Percentiles rank a stretch among this genome's conserved stretches.
phyloP scores from a whole-genome alignment of 2,888 invertebrate genomes.

The Leuctra nigra region DNA sequence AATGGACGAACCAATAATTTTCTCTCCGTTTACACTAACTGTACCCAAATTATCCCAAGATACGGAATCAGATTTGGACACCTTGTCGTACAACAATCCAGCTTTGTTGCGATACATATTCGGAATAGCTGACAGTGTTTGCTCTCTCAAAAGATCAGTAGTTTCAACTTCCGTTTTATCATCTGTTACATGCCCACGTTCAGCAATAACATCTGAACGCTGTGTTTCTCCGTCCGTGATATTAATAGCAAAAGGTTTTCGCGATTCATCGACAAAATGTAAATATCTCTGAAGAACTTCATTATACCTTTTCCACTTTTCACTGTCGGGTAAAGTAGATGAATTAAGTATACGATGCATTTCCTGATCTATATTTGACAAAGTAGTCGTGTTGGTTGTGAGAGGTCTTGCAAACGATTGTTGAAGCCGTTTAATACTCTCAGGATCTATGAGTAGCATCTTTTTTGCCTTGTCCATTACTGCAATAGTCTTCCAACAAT shows the following conservation, averaged over 20 bases:
- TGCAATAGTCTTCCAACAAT: no score
- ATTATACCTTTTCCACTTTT: neutral
- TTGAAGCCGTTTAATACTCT: neutral
- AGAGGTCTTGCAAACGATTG: no score
- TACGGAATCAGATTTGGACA: neutral
- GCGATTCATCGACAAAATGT: neutral
- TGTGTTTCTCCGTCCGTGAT: no score
- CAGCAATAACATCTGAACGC: no score
- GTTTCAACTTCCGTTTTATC: no score
- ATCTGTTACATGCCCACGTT: no score
- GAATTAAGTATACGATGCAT: neutral
- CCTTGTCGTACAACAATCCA: neutral
- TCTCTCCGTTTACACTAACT: neutral
- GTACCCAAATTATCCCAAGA: neutral
- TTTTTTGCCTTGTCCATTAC: neutral
- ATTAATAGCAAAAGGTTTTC: neutral
- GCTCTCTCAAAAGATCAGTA: no score
- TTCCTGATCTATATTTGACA: neutral
- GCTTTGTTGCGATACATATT: no score
- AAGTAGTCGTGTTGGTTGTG: no score
- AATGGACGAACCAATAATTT: neutral
- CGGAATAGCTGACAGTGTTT: no score
- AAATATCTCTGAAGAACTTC: neutral
- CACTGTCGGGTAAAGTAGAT: neutral
- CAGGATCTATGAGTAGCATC: neutral